phyloP scores from a whole-genome alignment of 2,888 invertebrate genomes.

The Trypoxylon attenuatum region DNA sequence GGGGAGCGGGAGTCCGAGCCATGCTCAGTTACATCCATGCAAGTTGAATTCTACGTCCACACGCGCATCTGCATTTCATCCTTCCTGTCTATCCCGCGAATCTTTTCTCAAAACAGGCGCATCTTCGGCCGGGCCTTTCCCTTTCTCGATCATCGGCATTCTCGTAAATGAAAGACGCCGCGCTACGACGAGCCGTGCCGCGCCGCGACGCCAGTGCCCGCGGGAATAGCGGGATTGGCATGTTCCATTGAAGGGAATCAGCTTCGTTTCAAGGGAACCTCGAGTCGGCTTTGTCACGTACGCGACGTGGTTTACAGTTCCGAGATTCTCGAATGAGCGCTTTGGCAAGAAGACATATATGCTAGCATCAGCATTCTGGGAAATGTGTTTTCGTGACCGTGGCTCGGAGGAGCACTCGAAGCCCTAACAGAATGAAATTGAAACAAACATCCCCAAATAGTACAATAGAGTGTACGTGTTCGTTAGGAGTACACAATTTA shows the following conservation, averaged over 20 bases:
- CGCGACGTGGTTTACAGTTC: conserved; percentile 41
- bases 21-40: conserved; percentile 49
- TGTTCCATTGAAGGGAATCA: conserved; percentile 33
- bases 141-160: too few species aligned
- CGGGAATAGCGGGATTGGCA: conserved; percentile 55
- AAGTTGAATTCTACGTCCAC: too few species aligned
- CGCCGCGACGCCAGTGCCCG: conserved; percentile 46
- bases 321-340: conserved; percentile 14
- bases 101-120: too few species aligned
- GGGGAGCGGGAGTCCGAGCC: conserved; percentile 11
- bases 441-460: not conserved
- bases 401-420: not conserved
- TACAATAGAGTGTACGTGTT: too few species aligned
- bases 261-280: conserved; percentile 27
- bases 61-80: too few species aligned
- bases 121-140: too few species aligned
- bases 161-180: conserved; percentile 65
- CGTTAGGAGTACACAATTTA: too few species aligned
- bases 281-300: conserved; percentile 45
- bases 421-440: too few species aligned
- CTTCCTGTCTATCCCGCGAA: too few species aligned
- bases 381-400: conserved; percentile 18
- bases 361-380: not conserved
- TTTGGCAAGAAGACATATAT: conserved; percentile 3
- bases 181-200: too few species aligned